Evolutionary conservation across 2,888 invertebrate species (phyloP).

Genomic region (Andrena hattorfiana): DNA sequence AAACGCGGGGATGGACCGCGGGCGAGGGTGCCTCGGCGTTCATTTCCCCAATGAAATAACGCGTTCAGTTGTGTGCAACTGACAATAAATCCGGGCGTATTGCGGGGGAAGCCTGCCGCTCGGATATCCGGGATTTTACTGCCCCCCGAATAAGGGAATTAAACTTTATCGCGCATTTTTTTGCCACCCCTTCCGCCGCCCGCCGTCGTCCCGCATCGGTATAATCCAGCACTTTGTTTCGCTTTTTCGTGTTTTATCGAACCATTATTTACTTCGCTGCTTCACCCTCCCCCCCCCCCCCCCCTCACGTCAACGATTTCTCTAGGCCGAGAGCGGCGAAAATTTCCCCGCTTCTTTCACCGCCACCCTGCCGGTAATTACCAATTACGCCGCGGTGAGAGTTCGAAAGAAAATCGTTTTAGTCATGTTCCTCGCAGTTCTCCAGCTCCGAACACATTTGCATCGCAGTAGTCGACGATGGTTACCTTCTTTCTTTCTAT

Average conservation of each 20-base stretch:
- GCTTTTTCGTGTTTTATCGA: slow-evolving; percentile 20
- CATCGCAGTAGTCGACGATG: too few species aligned
- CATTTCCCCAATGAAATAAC: slow-evolving; percentile 1
- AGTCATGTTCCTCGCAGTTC: too few species aligned
- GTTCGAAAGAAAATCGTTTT: not conserved
- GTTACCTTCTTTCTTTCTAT: too few species aligned
- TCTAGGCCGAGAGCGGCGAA: not conserved
- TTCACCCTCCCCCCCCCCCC: not conserved
- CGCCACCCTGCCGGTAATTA: not conserved
- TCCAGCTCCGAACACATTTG: too few species aligned
- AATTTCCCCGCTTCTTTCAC: not conserved
- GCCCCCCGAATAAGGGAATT: slow-evolving; percentile 43
- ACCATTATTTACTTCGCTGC: slow-evolving; percentile 29
- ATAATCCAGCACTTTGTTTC: slow-evolving; percentile 42
- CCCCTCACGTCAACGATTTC: not conserved
- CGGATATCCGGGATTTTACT: slow-evolving; percentile 52
- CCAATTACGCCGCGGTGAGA: not conserved
- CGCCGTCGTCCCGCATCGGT: not conserved
- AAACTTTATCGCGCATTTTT: slow-evolving; percentile 42
- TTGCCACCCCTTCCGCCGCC: not conserved
- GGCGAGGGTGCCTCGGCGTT: not conserved
- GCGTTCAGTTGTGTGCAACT: not conserved
- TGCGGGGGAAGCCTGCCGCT: slow-evolving; percentile 30
- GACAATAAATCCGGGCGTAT: slow-evolving; percentile 41
- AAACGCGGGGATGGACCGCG: not conserved